These are phyloP conservation scores for Burhinus bistriatus DNA, from an alignment of 2,113 vertebrate species.

Conservation along the genomic window DNA sequence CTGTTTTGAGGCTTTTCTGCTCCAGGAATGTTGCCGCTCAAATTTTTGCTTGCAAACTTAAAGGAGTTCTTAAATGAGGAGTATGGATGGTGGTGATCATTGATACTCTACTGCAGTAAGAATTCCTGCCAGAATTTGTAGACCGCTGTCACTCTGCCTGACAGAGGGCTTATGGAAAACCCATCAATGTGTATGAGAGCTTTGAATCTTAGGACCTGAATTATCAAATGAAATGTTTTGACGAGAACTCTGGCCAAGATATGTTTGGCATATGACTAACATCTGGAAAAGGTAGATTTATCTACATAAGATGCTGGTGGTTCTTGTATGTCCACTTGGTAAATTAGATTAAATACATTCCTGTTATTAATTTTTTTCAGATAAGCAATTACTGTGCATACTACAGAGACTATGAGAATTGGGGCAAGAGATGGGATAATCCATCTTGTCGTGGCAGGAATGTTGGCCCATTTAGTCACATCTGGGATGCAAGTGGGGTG, in stretches of 20 bases:
- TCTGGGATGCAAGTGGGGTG: neutral
- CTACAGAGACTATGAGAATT: neutral
- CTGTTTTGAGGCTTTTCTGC: neutral
- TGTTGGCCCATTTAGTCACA: neutral
- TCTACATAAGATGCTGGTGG: neutral
- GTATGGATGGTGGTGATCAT: neutral
- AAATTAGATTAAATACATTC: neutral
- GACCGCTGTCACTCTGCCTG: neutral
- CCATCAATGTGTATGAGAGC: neutral
- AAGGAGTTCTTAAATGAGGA: neutral
- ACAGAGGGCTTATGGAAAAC: neutral
- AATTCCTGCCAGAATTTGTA: neutral
- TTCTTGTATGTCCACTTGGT: neutral
- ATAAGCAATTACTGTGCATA: neutral
- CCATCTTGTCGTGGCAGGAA: neutral
- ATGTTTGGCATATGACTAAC: neutral
- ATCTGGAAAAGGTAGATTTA: slow-evolving; percentile 6
- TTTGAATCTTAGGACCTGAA: neutral
- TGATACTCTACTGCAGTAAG: neutral
- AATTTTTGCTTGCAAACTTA: neutral
- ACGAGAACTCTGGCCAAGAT: neutral
- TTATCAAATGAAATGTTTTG: neutral
- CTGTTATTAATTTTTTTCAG: neutral
- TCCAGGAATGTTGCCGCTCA: neutral
- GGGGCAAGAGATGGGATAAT: neutral